Evolutionary conservation across 2,888 invertebrate species (phyloP), one percentile per base, ranked within the genome.

Genomic region (Leucozona laternaria): DNA sequence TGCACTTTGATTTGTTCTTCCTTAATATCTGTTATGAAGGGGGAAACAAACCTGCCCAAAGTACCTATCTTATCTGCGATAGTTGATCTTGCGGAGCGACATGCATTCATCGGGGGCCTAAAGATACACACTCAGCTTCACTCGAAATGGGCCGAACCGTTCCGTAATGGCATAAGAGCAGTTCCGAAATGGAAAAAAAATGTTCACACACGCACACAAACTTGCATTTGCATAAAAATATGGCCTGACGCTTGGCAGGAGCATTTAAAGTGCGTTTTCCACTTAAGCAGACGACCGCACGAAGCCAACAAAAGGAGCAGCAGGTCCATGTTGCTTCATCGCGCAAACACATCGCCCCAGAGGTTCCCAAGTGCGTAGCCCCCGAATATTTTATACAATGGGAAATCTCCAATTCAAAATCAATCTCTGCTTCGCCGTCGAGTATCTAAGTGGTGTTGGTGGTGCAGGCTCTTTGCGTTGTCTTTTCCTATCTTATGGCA

Each of bases 181-280:
- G 53, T 57, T 79, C 53, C 71, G 66, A 86, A 80, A 68, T 77
- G 70, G 77, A 53, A 70, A 71, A 71, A 72, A 71, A 72, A 82
- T 76, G 57, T 62, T 50, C 72, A 71, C 70, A 79, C 72, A 78
- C 79, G 66, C 62, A 73, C 60, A 76, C 79, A 64, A 53, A 37
- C 62, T 40, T 28, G 5, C 28, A 88, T 88, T 88, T 88, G 88
- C 88, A 88, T 88, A 83, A 84, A 79, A 84, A 81, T 88, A 88
- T 88, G 88, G 88, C 80, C 50, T 72, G 88, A 78, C 79, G 88
- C 78, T 57, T 72, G 88, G 81, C 80, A 84, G 80, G 66, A 31
- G 88, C 72, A 88, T 88, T 88, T 84, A 88, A 88, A 88, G 83
- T 88, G 88, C 88, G 88, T 88, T 88, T 84, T 86, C 86, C 68